A percentile compares a stretch with the other conserved stretches of the same genome.
Conservation (phyloP, 2,797 vertebrate species). For the Gobio occitaniae region DNA sequence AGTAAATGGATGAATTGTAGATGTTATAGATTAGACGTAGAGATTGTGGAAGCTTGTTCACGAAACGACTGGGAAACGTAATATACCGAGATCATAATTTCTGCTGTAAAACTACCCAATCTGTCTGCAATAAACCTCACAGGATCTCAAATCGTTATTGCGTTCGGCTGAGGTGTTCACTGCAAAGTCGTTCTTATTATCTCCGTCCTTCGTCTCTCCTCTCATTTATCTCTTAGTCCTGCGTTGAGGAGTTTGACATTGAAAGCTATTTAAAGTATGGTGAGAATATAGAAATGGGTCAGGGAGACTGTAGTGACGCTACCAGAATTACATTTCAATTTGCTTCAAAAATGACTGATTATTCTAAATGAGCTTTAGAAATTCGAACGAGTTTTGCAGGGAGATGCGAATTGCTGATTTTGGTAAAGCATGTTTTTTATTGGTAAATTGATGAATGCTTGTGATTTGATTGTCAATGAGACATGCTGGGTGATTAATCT, state of each 20-base stretch:
- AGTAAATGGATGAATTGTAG: not conserved
- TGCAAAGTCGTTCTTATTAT: slow-evolving; percentile 53
- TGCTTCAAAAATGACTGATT: slow-evolving; percentile 35
- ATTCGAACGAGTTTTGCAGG: not conserved
- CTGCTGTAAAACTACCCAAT: not conserved
- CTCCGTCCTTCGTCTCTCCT: slow-evolving; percentile 35
- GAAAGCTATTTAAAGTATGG: slow-evolving; percentile 78
- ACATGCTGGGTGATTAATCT: not conserved
- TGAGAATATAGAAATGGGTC: slow-evolving; percentile 75
- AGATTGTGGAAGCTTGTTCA: not conserved
- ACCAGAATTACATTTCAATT: slow-evolving; percentile 70
- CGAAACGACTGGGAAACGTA: not conserved
- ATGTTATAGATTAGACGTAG: not conserved
- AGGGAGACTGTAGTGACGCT: slow-evolving; percentile 73
- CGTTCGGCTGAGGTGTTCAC: not conserved
- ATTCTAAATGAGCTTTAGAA: slow-evolving; percentile 23
- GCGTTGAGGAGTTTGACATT: slow-evolving; percentile 64
- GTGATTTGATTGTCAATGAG: not conserved
- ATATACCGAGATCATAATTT: not conserved
- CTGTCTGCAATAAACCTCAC: not conserved
- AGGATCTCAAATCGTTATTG: not conserved
- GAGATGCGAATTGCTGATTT: not conserved
- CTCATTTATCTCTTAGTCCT: slow-evolving; percentile 58
- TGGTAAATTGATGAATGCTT: not conserved
- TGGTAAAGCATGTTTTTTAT: not conserved